Conservation (phyloP, 1,140 invertebrate species). For the Apocrypta bakeri region DNA sequence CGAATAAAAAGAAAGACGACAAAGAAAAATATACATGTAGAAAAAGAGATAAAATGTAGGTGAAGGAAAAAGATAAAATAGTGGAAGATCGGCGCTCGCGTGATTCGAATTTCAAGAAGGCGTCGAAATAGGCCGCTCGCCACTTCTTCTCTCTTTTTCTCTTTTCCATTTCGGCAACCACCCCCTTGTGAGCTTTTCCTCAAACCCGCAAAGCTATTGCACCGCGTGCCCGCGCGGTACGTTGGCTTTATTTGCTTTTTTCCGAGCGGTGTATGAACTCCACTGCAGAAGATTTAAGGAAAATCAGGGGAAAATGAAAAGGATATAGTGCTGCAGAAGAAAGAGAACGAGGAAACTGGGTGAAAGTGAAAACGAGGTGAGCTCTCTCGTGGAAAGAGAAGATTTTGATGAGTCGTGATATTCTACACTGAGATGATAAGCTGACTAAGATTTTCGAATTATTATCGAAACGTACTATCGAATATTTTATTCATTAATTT, state of each 20-base stretch:
- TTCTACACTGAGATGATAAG: too few species aligned
- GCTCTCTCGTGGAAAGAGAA: background rate
- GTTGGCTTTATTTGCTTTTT: constrained; percentile 15
- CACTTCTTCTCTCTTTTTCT: background rate
- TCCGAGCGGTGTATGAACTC: background rate
- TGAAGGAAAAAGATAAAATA: background rate
- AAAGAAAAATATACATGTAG: background rate
- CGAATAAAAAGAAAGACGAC: background rate
- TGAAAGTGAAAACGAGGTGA: background rate
- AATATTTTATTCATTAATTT: too few species aligned
- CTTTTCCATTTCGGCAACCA: background rate
- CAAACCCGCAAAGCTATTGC: background rate
- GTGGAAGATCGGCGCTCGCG: constrained; percentile 21
- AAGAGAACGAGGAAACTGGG: background rate
- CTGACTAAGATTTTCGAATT: too few species aligned
- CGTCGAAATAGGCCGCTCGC: constrained; percentile 8
- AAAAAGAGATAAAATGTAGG: background rate
- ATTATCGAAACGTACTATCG: too few species aligned
- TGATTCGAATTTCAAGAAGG: constrained; percentile 32
- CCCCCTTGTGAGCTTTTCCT: constrained; percentile 4
- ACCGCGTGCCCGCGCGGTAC: too few species aligned
- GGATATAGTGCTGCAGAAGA: background rate
- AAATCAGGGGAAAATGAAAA: background rate
- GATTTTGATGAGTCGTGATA: background rate
- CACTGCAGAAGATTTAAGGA: background rate